These are phyloP conservation scores for Cyclura pinguis DNA, from an alignment of 2,797 vertebrate species.

Conservation along the genomic window DNA sequence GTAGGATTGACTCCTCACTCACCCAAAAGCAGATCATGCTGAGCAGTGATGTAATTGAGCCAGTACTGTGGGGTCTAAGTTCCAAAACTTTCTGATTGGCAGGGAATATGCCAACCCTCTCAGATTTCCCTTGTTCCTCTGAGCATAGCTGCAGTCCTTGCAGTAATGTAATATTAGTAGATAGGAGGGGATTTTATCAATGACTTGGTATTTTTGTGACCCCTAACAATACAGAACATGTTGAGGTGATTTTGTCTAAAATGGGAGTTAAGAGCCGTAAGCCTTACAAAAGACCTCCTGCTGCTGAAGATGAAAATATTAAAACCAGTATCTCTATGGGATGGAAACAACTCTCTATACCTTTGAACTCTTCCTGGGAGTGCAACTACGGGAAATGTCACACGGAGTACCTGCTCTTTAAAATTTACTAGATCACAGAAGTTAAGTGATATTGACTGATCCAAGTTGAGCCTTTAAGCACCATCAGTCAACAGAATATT, in stretches of 20 bases:
- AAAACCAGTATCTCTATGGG: background rate
- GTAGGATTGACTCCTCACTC: background rate
- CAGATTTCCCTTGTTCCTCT: background rate
- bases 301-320: background rate
- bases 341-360: background rate
- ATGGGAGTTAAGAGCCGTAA: background rate
- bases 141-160: background rate
- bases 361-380: background rate
- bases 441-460: background rate
- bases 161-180: background rate
- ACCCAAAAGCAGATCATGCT: background rate
- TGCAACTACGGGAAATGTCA: background rate
- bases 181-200: background rate
- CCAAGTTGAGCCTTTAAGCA: background rate
- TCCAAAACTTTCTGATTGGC: background rate
- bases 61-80: background rate
- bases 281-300: background rate
- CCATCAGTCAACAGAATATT: background rate
- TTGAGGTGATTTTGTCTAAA: background rate
- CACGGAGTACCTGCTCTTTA: background rate
- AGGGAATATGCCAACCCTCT: background rate
- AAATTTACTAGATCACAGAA: background rate
- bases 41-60: background rate
- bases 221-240: background rate
- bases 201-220: background rate